Evolutionary conservation across 2,888 invertebrate species (phyloP).

Genomic region (Rhamphomyia laevipes): DNA sequence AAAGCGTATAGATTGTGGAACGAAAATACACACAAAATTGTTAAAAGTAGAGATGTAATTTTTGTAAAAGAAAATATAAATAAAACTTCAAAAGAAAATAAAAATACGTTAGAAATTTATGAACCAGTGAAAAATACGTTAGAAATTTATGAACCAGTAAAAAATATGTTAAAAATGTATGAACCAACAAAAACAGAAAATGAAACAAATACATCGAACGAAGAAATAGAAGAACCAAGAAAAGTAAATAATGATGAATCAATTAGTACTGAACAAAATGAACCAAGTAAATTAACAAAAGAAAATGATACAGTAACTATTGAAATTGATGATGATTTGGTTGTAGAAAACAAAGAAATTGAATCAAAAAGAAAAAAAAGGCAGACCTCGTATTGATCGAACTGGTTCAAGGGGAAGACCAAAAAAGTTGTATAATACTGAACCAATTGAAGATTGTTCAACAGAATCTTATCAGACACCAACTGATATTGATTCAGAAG

Average conservation of each 20-base stretch:
- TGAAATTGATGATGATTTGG: neutral
- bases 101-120: neutral
- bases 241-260: no score
- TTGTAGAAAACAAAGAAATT: neutral
- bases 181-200: neutral
- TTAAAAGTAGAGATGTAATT: neutral
- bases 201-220: no score
- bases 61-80: neutral
- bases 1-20: conserved; percentile 1
- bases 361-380: neutral
- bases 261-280: neutral
- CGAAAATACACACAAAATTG: neutral
- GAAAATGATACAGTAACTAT: neutral
- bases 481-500: neutral
- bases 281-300: neutral
- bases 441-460: neutral
- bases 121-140: no score
- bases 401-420: neutral
- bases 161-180: neutral
- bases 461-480: neutral
- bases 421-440: neutral
- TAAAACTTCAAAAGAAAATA: neutral
- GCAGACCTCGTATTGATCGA: neutral
- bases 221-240: no score
- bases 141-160: no score